Conservation (phyloP, 2,113 vertebrate species). For the Isichthys henryi region DNA sequence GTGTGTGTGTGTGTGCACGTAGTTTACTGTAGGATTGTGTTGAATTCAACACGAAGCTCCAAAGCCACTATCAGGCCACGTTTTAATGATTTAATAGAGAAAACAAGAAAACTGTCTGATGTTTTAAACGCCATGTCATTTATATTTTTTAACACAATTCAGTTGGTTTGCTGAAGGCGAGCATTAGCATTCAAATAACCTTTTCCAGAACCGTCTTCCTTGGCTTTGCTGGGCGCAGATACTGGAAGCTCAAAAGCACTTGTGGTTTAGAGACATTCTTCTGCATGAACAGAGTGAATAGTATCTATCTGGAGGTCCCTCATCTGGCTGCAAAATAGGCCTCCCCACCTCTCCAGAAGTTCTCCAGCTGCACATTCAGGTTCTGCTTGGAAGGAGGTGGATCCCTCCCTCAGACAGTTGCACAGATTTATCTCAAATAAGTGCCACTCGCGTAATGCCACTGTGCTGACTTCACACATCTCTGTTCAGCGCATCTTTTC, state of each 20-base stretch:
- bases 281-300: neutral
- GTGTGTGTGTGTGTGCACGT: neutral
- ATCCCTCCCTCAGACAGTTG: neutral
- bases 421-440: neutral
- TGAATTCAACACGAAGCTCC: neutral
- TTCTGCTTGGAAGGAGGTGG: neutral
- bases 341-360: neutral
- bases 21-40: neutral
- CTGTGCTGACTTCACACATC: neutral
- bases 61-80: neutral
- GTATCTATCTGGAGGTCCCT: neutral
- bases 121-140: neutral
- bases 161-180: neutral
- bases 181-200: constrained; percentile 5
- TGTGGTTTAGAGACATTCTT: neutral
- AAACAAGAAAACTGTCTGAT: neutral
- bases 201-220: neutral
- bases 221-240: neutral
- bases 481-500: neutral
- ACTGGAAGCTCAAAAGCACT: neutral
- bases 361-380: neutral
- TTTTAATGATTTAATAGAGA: neutral
- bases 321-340: neutral
- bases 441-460: neutral
- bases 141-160: neutral